Evolutionary conservation across 2,888 invertebrate species (phyloP).

Genomic region (Operophtera brumata): DNA sequence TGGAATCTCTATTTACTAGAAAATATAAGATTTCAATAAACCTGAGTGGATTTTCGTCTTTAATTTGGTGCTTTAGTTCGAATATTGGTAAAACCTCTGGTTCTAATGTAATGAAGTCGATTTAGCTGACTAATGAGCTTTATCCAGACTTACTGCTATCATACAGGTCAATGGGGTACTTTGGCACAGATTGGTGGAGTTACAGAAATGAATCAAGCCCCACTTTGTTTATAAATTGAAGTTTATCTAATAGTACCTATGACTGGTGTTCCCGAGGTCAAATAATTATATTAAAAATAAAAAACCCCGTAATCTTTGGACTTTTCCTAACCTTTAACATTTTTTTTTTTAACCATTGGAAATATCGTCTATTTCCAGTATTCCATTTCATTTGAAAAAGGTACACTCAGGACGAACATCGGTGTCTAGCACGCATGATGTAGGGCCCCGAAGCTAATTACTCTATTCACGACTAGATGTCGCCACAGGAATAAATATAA

Average conservation of each 20-base stretch:
- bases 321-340: too few relatives aligned
- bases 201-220: slow-evolving; percentile 6
- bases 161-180: slow-evolving; percentile 20
- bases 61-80: neutral
- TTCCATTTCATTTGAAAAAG: too few relatives aligned
- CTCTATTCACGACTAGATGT: too few relatives aligned
- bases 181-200: slow-evolving; percentile 8
- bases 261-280: neutral
- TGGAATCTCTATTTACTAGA: neutral
- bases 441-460: too few relatives aligned
- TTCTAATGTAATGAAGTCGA: neutral
- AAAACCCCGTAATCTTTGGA: too few relatives aligned
- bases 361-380: too few relatives aligned
- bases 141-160: slow-evolving; percentile 7
- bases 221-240: slow-evolving; percentile 4
- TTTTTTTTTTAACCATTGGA: too few relatives aligned
- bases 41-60: neutral
- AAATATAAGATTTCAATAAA: neutral
- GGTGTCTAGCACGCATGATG: too few relatives aligned
- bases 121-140: slow-evolving; percentile 2
- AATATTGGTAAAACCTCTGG: neutral
- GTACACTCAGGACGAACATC: too few relatives aligned
- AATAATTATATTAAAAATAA: too few relatives aligned
- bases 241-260: slow-evolving; percentile 1
- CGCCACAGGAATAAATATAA: too few relatives aligned